These are phyloP conservation scores for Spea hammondii DNA, from an alignment of 2,797 vertebrate species.

Conservation along the genomic window DNA sequence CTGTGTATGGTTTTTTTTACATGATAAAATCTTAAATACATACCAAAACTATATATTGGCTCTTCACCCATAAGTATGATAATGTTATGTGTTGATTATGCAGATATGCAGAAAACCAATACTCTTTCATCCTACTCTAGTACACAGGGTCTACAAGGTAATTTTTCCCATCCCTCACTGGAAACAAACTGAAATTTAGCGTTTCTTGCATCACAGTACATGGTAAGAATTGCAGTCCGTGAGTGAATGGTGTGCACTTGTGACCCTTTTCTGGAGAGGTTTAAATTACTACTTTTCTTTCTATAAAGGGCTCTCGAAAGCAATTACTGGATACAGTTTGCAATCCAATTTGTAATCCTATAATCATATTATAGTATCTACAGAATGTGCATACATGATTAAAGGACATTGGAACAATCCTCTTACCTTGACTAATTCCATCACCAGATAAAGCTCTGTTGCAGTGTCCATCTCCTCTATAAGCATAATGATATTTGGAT, in stretches of 20 bases:
- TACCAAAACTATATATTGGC: no score
- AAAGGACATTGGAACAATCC: conserved; percentile 11
- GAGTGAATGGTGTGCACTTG: not conserved
- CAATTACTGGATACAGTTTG: conserved; percentile 15
- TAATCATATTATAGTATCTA: conserved; percentile 36
- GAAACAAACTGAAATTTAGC: no score
- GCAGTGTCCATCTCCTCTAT: conserved; percentile 93
- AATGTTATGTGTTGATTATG: no score
- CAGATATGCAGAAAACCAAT: no score
- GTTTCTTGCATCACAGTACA: no score
- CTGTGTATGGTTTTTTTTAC: no score
- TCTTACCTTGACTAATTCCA: conserved; percentile 92
- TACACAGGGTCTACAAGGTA: no score
- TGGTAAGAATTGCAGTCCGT: no score
- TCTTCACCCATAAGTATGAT: no score
- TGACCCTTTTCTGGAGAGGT: not conserved
- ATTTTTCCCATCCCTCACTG: no score
- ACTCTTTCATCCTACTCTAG: no score
- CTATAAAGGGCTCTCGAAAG: conserved; percentile 3
- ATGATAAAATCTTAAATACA: no score
- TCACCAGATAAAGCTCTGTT: conserved; percentile 88
- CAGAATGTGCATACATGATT: conserved; percentile 29
- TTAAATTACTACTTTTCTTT: conserved; percentile 1
- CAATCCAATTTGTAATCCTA: conserved; percentile 30
- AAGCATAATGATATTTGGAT: conserved; percentile 97